A percentile compares a stretch with the other conserved stretches of the same genome.
These are phyloP conservation scores for Saccostrea glomerata DNA, from an alignment of 1,140 invertebrate species.

Conservation along the genomic window DNA sequence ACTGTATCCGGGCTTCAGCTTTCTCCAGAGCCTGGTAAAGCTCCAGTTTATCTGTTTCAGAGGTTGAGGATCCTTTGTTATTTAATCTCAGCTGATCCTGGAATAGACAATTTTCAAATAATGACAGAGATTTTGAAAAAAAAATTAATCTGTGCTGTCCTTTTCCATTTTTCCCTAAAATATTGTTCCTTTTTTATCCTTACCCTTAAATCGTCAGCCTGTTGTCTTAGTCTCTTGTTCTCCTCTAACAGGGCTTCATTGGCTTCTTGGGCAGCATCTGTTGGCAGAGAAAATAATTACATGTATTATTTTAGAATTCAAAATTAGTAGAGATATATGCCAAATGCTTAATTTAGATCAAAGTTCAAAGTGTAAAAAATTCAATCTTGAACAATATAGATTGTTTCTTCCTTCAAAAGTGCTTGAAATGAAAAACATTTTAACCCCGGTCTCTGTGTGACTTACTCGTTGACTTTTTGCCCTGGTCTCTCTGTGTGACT, in stretches of 20 bases:
- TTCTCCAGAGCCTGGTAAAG: conserved; percentile 76
- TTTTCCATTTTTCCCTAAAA: no score
- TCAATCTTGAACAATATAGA: no score
- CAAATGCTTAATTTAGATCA: no score
- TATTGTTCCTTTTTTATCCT: neutral
- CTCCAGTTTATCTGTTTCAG: conserved; percentile 74
- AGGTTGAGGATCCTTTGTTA: conserved; percentile 49
- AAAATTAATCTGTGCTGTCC: no score
- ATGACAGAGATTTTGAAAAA: neutral
- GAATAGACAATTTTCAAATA: conserved; percentile 15
- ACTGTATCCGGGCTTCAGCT: conserved; percentile 73
- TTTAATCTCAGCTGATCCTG: conserved; percentile 67
- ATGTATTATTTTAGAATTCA: neutral
- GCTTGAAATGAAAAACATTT: conserved; percentile 50
- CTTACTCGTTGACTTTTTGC: no score
- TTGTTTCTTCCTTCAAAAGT: no score
- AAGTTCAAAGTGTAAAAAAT: no score
- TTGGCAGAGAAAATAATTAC: neutral
- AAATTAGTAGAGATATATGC: no score
- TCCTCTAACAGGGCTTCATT: conserved; percentile 71
- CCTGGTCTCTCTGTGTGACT: neutral
- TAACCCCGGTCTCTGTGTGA: neutral
- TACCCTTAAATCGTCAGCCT: conserved; percentile 71
- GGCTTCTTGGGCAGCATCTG: conserved; percentile 61
- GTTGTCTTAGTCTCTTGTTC: conserved; percentile 69